Base-by-base conservation (phyloP, 1,140 invertebrate genomes). In the Panagrolaimus sp. region DNA sequence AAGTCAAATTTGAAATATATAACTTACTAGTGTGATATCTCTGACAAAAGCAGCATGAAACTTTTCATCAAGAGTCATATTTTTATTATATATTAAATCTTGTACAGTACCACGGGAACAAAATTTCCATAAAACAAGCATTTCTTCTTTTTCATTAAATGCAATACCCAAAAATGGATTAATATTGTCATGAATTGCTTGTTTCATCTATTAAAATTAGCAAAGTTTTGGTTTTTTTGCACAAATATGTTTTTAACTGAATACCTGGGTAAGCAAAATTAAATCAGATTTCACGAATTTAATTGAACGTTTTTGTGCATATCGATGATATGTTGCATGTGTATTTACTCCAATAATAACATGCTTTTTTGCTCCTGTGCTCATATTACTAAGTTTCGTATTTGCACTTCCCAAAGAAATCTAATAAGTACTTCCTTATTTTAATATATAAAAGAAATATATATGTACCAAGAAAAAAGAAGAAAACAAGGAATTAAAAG, bases 71-170 rank as follows among this genome's bases (percentile, higher is more conserved):
- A 82, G 65, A 43, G 62, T 63, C 46, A 82, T 76, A n/a, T 76
- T 76, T 52, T 78, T 73, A 62, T 82, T 82, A 68, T 82, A 83
- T 52, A 82, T 82, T 24, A 82, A 78, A 68, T 82, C 80, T 63
- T 80, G 80, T 55, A 81, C 67, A 8, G 79, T 83, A 55, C 81
- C 81, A 48, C 80, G 68, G 1, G 74, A 78, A 65, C 80, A 82
- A 66, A 82, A 82, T 68, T 82, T 82, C 80, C 80, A 82, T 10
- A 82, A 44, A 48, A 82, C 63, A 32, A 82, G 63, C 81, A 82
- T 78, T 43, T 82, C 80, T 24, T 82, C 81, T 63, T 78, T 83
- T 48, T 82, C 80, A 67, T 82, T 82, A 63, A 82, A 82, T 47
- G 75, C 71, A 69, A 83, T 81, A 43, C 80, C 80, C 9, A 82